These are phyloP conservation scores for Symphodus melops DNA, from an alignment of 2,113 vertebrate species.

Conservation along the genomic window DNA sequence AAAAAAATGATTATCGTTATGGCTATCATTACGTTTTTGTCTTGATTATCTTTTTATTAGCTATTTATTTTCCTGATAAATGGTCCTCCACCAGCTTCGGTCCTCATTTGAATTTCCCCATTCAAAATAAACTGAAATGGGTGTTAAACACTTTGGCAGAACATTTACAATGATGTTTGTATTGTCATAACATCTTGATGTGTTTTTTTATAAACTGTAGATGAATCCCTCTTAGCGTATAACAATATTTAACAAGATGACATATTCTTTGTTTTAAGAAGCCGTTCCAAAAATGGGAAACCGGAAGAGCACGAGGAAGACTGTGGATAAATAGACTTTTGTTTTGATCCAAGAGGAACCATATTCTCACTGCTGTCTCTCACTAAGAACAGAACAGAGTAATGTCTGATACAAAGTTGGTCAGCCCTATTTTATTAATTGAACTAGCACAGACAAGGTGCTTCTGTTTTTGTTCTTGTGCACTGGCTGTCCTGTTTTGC, in stretches of 20 bases:
- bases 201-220: slow-evolving; percentile 26
- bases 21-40: slow-evolving; percentile 44
- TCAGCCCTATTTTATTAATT: too few relatives aligned
- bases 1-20: slow-evolving; percentile 51
- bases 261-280: neutral
- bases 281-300: neutral
- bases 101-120: slow-evolving; percentile 14
- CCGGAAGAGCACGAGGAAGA: too few relatives aligned
- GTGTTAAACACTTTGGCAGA: neutral
- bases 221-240: neutral
- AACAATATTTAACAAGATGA: neutral
- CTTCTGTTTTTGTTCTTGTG: too few relatives aligned
- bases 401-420: too few relatives aligned
- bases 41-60: slow-evolving; percentile 61
- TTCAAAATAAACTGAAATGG: slow-evolving; percentile 17
- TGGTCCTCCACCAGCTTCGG: slow-evolving; percentile 30
- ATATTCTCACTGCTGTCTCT: too few relatives aligned
- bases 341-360: too few relatives aligned
- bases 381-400: too few relatives aligned
- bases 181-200: slow-evolving; percentile 20
- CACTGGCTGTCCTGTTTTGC: too few relatives aligned
- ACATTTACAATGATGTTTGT: neutral
- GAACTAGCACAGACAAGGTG: too few relatives aligned
- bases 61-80: slow-evolving; percentile 53
- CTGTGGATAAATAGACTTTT: too few relatives aligned